A percentile compares a stretch with the other conserved stretches of the same genome.
Evolutionary conservation across 2,888 invertebrate species (phyloP).

Genomic region (Nomada fucata): DNA sequence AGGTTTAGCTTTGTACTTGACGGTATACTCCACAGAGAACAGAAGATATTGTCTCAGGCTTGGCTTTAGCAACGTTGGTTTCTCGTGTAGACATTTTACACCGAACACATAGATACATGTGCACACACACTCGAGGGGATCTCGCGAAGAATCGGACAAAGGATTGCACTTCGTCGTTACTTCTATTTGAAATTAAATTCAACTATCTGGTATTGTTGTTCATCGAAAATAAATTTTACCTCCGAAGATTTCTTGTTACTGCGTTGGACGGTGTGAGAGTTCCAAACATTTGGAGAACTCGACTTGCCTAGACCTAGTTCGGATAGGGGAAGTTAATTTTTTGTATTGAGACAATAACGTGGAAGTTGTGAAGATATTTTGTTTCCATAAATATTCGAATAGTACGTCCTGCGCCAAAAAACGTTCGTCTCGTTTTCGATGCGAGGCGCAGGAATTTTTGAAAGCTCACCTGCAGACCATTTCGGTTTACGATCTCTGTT

Average conservation of each 20-base stretch:
- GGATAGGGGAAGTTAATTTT: too few relatives aligned
- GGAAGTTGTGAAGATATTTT: too few relatives aligned
- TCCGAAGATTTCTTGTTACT: constrained; percentile 2
- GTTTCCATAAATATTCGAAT: too few relatives aligned
- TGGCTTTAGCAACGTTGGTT: background rate
- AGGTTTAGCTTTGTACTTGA: background rate
- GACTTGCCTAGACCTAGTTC: too few relatives aligned
- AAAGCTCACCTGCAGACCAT: background rate
- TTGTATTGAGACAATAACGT: too few relatives aligned
- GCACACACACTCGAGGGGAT: too few relatives aligned
- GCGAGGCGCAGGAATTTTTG: background rate
- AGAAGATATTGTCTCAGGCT: constrained; percentile 1
- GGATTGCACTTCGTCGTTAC: background rate
- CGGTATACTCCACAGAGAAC: background rate
- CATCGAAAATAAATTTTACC: background rate
- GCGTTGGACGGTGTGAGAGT: background rate
- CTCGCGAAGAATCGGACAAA: background rate
- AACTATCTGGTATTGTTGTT: constrained; percentile 2
- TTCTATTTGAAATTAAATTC: background rate
- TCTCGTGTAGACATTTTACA: background rate
- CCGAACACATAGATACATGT: background rate
- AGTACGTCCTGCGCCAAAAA: too few relatives aligned
- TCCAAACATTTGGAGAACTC: background rate
- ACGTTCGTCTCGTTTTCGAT: too few relatives aligned
- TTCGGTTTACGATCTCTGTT: background rate